Percentiles rank a stretch among this genome's conserved stretches.
These are phyloP conservation scores for Mionectes macconnelli DNA, from an alignment of 2,113 vertebrate species.

Conservation along the genomic window DNA sequence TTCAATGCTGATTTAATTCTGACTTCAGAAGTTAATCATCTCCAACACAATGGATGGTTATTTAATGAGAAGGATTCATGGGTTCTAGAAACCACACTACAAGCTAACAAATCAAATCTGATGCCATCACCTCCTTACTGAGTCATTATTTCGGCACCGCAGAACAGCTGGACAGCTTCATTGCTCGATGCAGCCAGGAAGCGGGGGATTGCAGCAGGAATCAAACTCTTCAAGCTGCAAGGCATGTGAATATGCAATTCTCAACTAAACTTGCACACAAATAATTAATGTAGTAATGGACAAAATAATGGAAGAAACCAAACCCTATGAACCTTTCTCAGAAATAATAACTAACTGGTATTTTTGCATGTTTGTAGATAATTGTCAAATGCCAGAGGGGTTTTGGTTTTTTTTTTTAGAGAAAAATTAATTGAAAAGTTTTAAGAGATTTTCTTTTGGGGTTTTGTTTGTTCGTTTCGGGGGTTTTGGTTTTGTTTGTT, in stretches of 20 bases:
- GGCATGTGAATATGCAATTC: background rate
- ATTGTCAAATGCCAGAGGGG: background rate
- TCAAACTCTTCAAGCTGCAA: background rate
- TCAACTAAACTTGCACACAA: background rate
- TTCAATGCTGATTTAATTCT: conserved; percentile 60
- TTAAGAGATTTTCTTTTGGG: background rate
- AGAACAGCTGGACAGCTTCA: background rate
- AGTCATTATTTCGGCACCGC: background rate
- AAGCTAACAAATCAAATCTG: conserved; percentile 42
- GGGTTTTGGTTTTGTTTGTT: too few species aligned
- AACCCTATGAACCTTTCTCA: background rate
- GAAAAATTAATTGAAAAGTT: background rate
- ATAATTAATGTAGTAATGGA: background rate
- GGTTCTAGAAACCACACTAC: conserved; percentile 48
- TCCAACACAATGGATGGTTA: conserved; percentile 37
- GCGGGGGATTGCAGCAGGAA: background rate
- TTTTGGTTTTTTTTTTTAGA: background rate
- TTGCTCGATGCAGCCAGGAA: conserved; percentile 6
- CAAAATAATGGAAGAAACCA: background rate
- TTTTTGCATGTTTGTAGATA: background rate
- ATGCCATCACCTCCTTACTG: conserved; percentile 22
- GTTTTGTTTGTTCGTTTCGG: background rate
- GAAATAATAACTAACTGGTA: background rate
- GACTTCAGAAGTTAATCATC: conserved; percentile 56
- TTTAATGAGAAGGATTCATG: conserved; percentile 62